Evolutionary conservation across 1,140 invertebrate genomes (phyloP).

Genomic region (Aphelinus atriplicis): DNA sequence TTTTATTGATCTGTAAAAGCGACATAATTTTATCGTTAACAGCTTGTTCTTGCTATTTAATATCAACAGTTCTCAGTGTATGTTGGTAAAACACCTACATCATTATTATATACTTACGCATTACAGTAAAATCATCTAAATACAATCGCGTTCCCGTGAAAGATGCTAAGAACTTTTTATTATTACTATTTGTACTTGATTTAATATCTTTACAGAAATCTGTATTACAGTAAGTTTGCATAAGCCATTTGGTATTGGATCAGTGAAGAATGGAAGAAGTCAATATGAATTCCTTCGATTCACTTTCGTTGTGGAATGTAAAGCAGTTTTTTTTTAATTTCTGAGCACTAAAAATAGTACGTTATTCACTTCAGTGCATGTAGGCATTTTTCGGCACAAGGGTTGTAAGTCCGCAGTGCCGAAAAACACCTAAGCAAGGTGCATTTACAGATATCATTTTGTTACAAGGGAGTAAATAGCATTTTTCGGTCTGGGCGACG

Average conservation of each 20-base stretch:
- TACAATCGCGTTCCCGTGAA: constrained; percentile 16
- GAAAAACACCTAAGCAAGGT: too few species aligned
- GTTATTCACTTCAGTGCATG: too few species aligned
- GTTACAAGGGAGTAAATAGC: too few species aligned
- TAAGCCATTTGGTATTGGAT: too few species aligned
- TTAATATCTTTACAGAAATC: constrained; percentile 34
- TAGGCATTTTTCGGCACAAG: too few species aligned
- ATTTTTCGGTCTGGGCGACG: too few species aligned
- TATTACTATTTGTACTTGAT: constrained; percentile 53
- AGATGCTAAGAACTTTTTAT: constrained; percentile 40
- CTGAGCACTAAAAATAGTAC: too few species aligned
- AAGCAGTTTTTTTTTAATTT: too few species aligned
- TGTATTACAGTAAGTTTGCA: too few species aligned
- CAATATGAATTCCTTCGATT: constrained; percentile 21
- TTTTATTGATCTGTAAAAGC: constrained; percentile 35
- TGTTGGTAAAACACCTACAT: constrained; percentile 24
- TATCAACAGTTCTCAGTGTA: constrained; percentile 29
- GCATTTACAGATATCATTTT: too few species aligned
- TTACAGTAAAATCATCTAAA: constrained; percentile 29
- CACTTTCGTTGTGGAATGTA: constrained; percentile 27
- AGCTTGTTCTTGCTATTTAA: constrained; percentile 10
- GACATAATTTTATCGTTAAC: constrained; percentile 33
- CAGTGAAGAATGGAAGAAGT: neutral
- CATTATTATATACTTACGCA: constrained; percentile 13
- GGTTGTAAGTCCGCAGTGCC: too few species aligned